phyloP scores from a whole-genome alignment of 2,113 vertebrate species.

The Myrmophylax atrothorax region DNA sequence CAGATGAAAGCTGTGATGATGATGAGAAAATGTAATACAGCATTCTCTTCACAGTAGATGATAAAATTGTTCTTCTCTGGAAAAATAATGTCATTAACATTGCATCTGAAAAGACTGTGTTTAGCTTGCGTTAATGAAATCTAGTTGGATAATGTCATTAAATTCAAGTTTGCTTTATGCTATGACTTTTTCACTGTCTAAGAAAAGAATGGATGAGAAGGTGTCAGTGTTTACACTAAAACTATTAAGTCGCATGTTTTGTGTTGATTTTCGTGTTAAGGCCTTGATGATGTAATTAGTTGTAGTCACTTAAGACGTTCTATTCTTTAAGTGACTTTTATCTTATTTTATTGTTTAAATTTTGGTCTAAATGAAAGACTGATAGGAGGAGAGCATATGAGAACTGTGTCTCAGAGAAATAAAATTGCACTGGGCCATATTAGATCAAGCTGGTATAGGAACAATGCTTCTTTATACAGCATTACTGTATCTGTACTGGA shows the following conservation, averaged over 20 bases:
- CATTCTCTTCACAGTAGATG: background rate
- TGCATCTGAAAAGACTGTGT: background rate
- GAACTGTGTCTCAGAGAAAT: background rate
- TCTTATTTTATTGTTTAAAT: background rate
- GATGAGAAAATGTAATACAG: background rate
- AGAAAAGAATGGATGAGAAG: background rate
- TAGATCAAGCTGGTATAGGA: background rate
- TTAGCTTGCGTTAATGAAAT: background rate
- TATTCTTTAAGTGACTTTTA: background rate
- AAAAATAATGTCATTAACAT: background rate
- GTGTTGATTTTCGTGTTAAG: background rate
- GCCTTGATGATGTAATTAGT: background rate
- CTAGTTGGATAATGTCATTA: background rate
- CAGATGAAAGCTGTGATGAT: background rate
- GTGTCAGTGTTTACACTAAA: background rate
- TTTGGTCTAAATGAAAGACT: background rate
- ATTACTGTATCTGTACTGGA: background rate
- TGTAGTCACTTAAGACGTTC: background rate
- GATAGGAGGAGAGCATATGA: background rate
- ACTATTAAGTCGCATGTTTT: background rate
- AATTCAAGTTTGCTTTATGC: background rate
- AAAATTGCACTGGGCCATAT: background rate
- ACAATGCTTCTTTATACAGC: background rate
- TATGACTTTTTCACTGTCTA: background rate
- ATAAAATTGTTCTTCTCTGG: background rate